Evolutionary conservation across 2,888 invertebrate species (phyloP).

Genomic region (Drosophila tanythrix): DNA sequence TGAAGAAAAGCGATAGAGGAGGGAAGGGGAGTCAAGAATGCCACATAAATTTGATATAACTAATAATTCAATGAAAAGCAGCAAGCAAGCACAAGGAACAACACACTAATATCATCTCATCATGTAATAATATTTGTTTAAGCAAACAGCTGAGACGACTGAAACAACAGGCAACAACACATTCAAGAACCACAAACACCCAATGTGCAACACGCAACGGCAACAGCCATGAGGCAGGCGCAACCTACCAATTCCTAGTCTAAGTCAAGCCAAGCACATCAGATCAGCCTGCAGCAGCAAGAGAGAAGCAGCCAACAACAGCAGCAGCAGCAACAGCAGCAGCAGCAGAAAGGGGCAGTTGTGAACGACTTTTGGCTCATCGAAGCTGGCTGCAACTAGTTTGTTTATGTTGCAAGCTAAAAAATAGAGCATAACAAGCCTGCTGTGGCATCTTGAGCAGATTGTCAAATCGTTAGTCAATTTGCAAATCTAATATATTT

Average conservation of each 20-base stretch:
- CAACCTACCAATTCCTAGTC: slow-evolving; percentile 24
- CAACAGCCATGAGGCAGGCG: slow-evolving; percentile 4
- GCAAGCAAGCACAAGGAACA: slow-evolving; percentile 11
- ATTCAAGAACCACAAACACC: slow-evolving; percentile 11
- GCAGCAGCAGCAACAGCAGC: background rate
- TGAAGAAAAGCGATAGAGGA: slow-evolving; percentile 22
- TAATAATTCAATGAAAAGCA: slow-evolving; percentile 71
- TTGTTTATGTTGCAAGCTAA: slow-evolving; percentile 19
- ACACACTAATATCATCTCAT: slow-evolving; percentile 30
- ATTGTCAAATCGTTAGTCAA: slow-evolving; percentile 3
- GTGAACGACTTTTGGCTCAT: slow-evolving; percentile 21
- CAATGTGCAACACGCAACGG: slow-evolving; percentile 14
- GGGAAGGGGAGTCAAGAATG: slow-evolving; percentile 39
- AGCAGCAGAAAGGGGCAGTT: background rate
- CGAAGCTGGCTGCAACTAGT: slow-evolving; percentile 27
- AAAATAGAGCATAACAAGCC: slow-evolving; percentile 24
- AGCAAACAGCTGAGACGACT: slow-evolving; percentile 72
- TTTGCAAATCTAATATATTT: background rate
- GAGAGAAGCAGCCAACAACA: background rate
- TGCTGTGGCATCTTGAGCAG: slow-evolving; percentile 9
- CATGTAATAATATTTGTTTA: slow-evolving; percentile 76
- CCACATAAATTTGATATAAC: slow-evolving; percentile 72
- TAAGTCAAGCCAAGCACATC: slow-evolving; percentile 11
- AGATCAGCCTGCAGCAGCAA: background rate
- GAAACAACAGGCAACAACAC: slow-evolving; percentile 30